Conservation (phyloP, 2,888 invertebrate species). For the Drosophila hamatofila region DNA sequence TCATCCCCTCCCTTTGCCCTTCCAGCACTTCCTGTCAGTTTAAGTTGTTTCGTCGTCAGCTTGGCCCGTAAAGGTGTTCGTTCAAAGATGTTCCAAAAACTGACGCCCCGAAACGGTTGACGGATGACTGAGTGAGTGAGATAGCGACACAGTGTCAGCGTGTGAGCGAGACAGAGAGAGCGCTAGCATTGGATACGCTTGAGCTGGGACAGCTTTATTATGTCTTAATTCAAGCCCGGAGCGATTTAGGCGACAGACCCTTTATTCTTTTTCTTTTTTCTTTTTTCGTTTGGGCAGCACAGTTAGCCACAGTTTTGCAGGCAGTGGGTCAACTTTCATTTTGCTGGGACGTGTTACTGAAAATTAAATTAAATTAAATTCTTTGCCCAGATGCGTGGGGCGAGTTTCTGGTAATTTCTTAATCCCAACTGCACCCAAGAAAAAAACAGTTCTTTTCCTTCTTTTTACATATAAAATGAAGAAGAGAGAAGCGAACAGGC, state of each 20-base stretch:
- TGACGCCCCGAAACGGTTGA: slow-evolving; percentile 62
- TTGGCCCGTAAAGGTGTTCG: slow-evolving; percentile 51
- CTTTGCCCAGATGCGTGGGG: slow-evolving; percentile 81
- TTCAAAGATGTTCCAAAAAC: slow-evolving; percentile 47
- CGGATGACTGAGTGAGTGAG: slow-evolving; percentile 57
- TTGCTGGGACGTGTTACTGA: slow-evolving; percentile 31
- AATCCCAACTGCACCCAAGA: slow-evolving; percentile 61
- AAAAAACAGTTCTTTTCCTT: background rate
- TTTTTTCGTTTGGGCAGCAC: slow-evolving; percentile 11
- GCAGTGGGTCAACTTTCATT: slow-evolving; percentile 78
- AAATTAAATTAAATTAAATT: slow-evolving; percentile 75
- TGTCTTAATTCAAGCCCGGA: slow-evolving; percentile 78
- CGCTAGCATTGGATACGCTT: slow-evolving; percentile 19
- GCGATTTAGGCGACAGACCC: slow-evolving; percentile 68
- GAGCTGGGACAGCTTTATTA: slow-evolving; percentile 77
- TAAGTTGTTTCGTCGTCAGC: slow-evolving; percentile 47
- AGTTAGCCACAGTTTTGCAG: slow-evolving; percentile 14
- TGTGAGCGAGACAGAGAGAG: background rate
- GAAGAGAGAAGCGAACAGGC: slow-evolving; percentile 21
- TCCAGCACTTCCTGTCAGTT: slow-evolving; percentile 26
- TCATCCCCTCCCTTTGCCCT: background rate
- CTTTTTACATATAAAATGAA: slow-evolving; percentile 2
- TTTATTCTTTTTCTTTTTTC: background rate
- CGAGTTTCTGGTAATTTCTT: slow-evolving; percentile 69
- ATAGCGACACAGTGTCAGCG: background rate